Conservation (phyloP, 2,888 invertebrate species). For the Phaonia tiefii region DNA sequence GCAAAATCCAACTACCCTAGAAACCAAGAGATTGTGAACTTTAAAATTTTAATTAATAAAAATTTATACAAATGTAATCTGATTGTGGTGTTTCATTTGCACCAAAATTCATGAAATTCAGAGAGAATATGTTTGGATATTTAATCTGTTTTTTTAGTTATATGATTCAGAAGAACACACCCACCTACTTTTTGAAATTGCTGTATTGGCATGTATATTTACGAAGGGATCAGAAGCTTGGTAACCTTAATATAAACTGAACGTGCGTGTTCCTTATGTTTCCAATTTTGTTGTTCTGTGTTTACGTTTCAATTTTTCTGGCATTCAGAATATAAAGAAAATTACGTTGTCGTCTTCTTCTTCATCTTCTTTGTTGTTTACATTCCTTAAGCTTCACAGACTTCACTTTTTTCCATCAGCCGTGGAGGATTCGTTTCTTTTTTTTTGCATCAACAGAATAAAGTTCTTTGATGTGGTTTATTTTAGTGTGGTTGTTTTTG, state of each 20-base stretch:
- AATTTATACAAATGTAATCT: no score
- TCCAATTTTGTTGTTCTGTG: conserved; percentile 8
- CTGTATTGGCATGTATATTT: conserved; percentile 17
- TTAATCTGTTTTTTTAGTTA: no score
- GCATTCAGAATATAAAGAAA: background rate
- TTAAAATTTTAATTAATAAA: no score
- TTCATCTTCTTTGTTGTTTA: background rate
- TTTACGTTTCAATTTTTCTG: background rate
- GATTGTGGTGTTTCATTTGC: no score
- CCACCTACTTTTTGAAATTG: no score
- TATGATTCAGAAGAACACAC: no score
- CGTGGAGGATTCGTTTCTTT: conserved; percentile 54
- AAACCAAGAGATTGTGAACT: no score
- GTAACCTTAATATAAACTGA: conserved; percentile 41
- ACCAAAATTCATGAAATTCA: no score
- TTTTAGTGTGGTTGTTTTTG: conserved; percentile 40
- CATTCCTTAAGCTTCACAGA: conserved; percentile 8
- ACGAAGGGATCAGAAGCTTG: conserved; percentile 49
- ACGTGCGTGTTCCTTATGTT: conserved; percentile 53
- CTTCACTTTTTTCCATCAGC: conserved; percentile 17
- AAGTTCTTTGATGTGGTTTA: conserved; percentile 70
- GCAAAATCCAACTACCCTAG: no score
- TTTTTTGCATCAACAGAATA: conserved; percentile 48
- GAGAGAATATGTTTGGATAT: no score
- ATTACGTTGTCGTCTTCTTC: conserved; percentile 1